Evolutionary conservation across 2,888 invertebrate genomes (phyloP).

Genomic region (Eudasyphora cyanicolor): DNA sequence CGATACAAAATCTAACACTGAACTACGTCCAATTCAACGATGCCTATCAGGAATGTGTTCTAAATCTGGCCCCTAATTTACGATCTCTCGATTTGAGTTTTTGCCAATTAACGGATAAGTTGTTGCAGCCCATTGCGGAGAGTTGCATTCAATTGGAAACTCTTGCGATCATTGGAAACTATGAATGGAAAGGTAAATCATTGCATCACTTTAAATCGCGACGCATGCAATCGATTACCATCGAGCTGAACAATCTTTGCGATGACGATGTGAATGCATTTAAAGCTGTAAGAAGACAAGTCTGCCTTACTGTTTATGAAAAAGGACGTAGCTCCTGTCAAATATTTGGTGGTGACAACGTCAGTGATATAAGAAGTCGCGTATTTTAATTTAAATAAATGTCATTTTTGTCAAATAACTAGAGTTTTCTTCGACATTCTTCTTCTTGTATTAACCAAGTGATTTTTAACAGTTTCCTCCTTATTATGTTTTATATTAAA

Average conservation of each 20-base stretch:
- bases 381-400: too few species aligned
- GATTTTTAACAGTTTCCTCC: too few species aligned
- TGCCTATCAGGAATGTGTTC: constrained; percentile 39
- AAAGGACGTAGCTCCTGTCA: constrained; percentile 15
- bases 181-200: constrained; percentile 56
- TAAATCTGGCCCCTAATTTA: constrained; percentile 40
- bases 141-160: constrained; percentile 46
- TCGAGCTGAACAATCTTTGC: constrained; percentile 61
- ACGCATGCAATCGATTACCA: constrained; percentile 42
- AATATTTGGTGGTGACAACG: too few species aligned
- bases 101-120: constrained; percentile 63
- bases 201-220: constrained; percentile 30
- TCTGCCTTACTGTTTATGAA: constrained; percentile 31
- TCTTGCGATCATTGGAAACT: constrained; percentile 60
- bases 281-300: constrained; percentile 11
- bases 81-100: constrained; percentile 57
- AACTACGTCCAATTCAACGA: constrained; percentile 63
- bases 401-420: too few species aligned
- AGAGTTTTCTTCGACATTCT: too few species aligned
- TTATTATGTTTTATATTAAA: too few species aligned
- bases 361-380: too few species aligned
- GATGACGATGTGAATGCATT: constrained; percentile 49
- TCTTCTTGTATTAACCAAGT: too few species aligned
- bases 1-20: constrained; percentile 45
- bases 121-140: constrained; percentile 54